These are phyloP conservation scores for Charanyca ferruginea DNA, from an alignment of 2,888 invertebrate genomes.

Conservation along the genomic window DNA sequence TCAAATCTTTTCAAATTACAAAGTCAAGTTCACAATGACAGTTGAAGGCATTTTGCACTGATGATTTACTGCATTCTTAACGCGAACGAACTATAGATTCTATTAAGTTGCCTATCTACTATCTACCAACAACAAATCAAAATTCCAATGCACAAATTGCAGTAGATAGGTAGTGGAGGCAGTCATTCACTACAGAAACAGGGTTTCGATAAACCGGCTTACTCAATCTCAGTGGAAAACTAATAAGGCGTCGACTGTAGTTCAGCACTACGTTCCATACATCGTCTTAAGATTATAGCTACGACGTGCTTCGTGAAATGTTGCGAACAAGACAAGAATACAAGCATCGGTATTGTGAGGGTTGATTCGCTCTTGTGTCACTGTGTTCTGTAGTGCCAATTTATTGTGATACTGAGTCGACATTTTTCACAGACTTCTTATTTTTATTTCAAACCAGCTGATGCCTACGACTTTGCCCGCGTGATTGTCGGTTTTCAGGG, in stretches of 20 bases:
- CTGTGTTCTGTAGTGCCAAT: constrained; percentile 22
- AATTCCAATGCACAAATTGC: neutral
- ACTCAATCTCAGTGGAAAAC: constrained; percentile 18
- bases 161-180: no score
- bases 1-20: no score
- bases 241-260: constrained; percentile 41
- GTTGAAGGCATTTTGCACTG: no score
- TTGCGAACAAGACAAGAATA: constrained; percentile 29
- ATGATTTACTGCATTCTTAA: no score
- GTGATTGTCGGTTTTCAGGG: no score
- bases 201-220: constrained; percentile 23
- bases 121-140: neutral
- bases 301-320: constrained; percentile 27
- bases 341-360: constrained; percentile 12
- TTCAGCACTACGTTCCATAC: constrained; percentile 18
- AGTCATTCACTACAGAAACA: neutral
- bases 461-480: no score
- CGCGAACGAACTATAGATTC: no score
- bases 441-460: no score
- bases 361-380: constrained; percentile 31
- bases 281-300: constrained; percentile 31
- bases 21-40: no score
- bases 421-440: no score
- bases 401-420: constrained; percentile 10
- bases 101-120: constrained; percentile 2